A percentile compares a stretch with the other conserved stretches of the same genome.
Conservation (phyloP, 2,113 vertebrate species). For the Lampris incognitus region DNA sequence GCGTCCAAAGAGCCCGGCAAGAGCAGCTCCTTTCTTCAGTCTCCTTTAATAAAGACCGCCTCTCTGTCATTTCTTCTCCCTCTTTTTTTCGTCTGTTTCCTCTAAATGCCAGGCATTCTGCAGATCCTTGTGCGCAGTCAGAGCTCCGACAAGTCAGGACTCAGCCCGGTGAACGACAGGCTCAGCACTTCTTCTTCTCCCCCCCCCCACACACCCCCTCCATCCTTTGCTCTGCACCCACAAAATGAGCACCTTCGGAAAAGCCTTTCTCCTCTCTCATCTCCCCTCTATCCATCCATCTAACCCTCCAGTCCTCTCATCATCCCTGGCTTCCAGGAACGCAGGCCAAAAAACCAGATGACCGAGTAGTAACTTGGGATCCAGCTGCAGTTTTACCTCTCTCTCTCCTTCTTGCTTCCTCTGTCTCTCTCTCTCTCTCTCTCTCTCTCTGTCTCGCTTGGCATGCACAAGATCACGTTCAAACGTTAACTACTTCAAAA, state of each 20-base stretch:
- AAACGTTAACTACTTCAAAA: too few species aligned
- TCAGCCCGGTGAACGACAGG: slow-evolving; percentile 47
- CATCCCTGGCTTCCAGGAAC: slow-evolving; percentile 55
- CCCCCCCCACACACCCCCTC: background rate
- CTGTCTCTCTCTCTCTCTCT: background rate
- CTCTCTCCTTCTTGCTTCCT: background rate
- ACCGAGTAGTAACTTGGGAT: slow-evolving; percentile 41
- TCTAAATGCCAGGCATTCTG: slow-evolving; percentile 70
- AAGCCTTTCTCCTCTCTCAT: slow-evolving; percentile 66
- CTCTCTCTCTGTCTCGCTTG: background rate
- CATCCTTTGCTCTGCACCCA: slow-evolving; percentile 17
- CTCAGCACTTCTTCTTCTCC: slow-evolving; percentile 55
- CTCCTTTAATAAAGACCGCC: background rate
- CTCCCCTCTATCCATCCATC: slow-evolving; percentile 43
- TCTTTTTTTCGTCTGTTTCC: slow-evolving; percentile 44
- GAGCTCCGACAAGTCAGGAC: slow-evolving; percentile 68
- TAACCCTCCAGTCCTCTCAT: slow-evolving; percentile 53
- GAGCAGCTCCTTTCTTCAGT: background rate
- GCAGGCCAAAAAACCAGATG: slow-evolving; percentile 48
- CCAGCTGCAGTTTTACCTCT: background rate
- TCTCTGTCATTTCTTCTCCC: slow-evolving; percentile 26
- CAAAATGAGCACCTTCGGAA: slow-evolving; percentile 59
- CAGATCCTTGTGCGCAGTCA: slow-evolving; percentile 50
- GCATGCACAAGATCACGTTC: background rate
- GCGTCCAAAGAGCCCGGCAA: slow-evolving; percentile 1